These are phyloP conservation scores for Cladopsammia gracilis DNA, from an alignment of 64 coral and sea anemone genomes.

Conservation along the genomic window DNA sequence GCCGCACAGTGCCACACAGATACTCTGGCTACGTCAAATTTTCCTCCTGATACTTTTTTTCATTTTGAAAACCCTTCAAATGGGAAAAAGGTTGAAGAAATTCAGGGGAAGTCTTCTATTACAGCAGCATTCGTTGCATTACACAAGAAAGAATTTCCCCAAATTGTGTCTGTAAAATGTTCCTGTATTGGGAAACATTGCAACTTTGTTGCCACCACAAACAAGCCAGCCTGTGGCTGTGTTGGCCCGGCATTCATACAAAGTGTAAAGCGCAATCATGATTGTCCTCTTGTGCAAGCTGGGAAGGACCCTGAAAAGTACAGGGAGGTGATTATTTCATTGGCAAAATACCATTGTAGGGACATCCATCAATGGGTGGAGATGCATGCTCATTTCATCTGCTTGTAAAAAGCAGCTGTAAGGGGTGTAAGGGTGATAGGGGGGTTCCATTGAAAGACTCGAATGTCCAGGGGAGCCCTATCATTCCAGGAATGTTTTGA, in stretches of 20 bases:
- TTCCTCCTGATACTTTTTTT: no score
- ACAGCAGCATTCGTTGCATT: background rate
- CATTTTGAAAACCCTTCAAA: no score
- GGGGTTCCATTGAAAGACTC: background rate
- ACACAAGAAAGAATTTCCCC: constrained; percentile 29
- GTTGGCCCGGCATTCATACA: constrained; percentile 22
- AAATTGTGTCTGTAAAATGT: constrained; percentile 14
- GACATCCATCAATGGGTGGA: background rate
- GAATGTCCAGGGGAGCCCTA: constrained; percentile 46
- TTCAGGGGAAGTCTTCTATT: background rate
- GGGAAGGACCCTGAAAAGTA: constrained; percentile 12
- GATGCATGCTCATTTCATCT: constrained; percentile 4
- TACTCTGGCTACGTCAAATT: no score
- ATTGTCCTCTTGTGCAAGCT: constrained; percentile 12
- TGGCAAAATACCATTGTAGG: constrained; percentile 14
- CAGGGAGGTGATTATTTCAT: background rate
- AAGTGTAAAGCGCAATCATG: constrained; percentile 15
- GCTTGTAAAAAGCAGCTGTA: constrained; percentile 24
- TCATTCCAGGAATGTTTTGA: constrained; percentile 34
- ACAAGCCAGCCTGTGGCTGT: constrained; percentile 33
- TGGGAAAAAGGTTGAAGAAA: constrained; percentile 22
- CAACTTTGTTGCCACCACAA: constrained; percentile 15
- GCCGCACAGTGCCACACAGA: no score
- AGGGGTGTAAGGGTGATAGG: constrained; percentile 18
- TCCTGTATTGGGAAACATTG: constrained; percentile 22